phyloP scores from a whole-genome alignment of 2,113 vertebrate species.

The Cairina moschata region DNA sequence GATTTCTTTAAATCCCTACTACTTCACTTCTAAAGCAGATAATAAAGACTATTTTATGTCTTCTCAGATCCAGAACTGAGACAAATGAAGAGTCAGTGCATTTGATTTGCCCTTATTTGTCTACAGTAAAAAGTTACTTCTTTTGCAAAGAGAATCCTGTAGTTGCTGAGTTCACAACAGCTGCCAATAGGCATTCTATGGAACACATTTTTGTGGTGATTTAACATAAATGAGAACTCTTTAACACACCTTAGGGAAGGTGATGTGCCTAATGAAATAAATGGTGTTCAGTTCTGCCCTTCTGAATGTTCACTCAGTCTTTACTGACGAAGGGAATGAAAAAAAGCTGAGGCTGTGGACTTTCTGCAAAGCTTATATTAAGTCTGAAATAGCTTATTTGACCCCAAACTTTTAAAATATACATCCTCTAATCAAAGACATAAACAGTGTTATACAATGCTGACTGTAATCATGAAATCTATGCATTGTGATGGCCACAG shows the following conservation, averaged over 20 bases:
- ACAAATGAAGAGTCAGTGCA: background rate
- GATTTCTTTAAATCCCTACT: background rate
- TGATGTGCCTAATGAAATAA: background rate
- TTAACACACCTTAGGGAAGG: background rate
- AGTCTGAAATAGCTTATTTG: background rate
- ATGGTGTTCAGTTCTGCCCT: background rate
- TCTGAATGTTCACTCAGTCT: background rate
- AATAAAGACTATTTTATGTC: background rate
- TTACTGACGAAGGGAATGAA: background rate
- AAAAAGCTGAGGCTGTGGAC: background rate
- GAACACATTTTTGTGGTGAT: background rate
- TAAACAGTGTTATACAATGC: background rate
- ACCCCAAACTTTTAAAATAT: background rate
- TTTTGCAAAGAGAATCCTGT: background rate
- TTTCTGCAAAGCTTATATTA: background rate
- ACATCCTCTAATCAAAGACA: background rate
- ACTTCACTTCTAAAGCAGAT: background rate
- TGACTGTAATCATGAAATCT: background rate
- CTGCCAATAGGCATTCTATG: background rate
- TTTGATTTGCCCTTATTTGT: background rate
- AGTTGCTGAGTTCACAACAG: background rate
- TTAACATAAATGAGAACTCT: background rate
- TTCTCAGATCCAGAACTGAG: background rate
- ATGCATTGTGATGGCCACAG: background rate
- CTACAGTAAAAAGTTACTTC: background rate